Conservation (phyloP, 2,113 vertebrate species). For the Oxyura jamaicensis region DNA sequence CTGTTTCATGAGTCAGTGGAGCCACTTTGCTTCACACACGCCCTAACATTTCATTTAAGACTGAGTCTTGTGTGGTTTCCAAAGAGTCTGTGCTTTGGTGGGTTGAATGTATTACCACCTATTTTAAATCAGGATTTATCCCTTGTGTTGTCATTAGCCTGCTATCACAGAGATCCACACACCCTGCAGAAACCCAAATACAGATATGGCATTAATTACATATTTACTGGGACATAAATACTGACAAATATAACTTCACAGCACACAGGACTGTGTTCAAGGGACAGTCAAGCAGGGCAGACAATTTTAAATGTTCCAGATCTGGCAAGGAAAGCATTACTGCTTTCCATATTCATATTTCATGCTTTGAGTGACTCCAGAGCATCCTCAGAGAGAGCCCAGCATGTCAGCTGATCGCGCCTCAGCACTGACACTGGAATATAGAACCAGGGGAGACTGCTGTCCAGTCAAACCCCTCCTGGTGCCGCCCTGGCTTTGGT, state of each 20-base stretch:
- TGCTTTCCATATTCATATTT: conserved; percentile 22
- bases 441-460: background rate
- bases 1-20: background rate
- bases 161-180: background rate
- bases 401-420: background rate
- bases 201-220: background rate
- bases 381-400: background rate
- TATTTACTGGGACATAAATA: background rate
- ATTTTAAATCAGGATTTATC: background rate
- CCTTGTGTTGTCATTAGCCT: background rate
- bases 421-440: background rate
- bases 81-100: background rate
- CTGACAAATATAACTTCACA: background rate
- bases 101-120: background rate
- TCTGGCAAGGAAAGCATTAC: background rate
- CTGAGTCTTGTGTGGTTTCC: background rate
- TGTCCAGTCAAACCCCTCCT: background rate
- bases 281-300: background rate
- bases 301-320: background rate
- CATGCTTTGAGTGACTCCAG: conserved; percentile 15
- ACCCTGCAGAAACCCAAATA: background rate
- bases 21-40: background rate
- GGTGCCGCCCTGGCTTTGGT: background rate
- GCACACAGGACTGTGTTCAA: background rate
- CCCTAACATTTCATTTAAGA: conserved; percentile 9